A percentile compares a stretch with the other conserved stretches of the same genome.
phyloP scores from a whole-genome alignment of 2,888 invertebrate genomes.

The Yponomeuta cagnagella region DNA sequence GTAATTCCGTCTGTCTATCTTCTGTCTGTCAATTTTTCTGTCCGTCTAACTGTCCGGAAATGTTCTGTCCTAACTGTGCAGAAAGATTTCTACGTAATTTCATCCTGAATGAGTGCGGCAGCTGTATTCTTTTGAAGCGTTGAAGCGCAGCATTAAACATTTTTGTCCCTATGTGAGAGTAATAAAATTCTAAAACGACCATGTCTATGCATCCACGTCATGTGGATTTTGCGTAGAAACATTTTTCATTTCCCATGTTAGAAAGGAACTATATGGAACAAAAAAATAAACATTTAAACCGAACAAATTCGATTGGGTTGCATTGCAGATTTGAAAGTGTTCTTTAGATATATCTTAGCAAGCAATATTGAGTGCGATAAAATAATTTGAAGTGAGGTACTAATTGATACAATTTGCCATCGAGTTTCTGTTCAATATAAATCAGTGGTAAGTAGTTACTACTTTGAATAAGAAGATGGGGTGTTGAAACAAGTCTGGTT shows the following conservation, averaged over 20 bases:
- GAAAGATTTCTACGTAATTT: too few species aligned
- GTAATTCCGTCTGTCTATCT: too few species aligned
- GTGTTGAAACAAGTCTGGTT: too few species aligned
- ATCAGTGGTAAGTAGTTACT: too few species aligned
- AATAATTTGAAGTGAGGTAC: too few species aligned
- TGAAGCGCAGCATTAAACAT: conserved; percentile 1
- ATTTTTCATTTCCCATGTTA: not conserved
- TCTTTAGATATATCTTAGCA: not conserved
- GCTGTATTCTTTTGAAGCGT: not conserved
- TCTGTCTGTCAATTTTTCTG: too few species aligned
- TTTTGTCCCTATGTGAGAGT: conserved; percentile 8
- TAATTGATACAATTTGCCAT: too few species aligned
- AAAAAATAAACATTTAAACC: not conserved
- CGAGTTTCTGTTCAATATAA: too few species aligned
- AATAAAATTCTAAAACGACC: conserved; percentile 1
- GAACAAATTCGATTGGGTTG: not conserved
- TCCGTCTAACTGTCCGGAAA: too few species aligned
- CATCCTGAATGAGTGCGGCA: not conserved
- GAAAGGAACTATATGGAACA: not conserved
- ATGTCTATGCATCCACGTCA: not conserved
- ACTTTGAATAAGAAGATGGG: too few species aligned
- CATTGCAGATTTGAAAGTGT: not conserved
- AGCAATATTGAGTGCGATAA: too few species aligned
- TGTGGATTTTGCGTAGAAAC: not conserved
- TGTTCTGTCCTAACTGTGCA: too few species aligned